phyloP scores from a whole-genome alignment of 2,888 invertebrate species.

The Leptopilina drosophilae region DNA sequence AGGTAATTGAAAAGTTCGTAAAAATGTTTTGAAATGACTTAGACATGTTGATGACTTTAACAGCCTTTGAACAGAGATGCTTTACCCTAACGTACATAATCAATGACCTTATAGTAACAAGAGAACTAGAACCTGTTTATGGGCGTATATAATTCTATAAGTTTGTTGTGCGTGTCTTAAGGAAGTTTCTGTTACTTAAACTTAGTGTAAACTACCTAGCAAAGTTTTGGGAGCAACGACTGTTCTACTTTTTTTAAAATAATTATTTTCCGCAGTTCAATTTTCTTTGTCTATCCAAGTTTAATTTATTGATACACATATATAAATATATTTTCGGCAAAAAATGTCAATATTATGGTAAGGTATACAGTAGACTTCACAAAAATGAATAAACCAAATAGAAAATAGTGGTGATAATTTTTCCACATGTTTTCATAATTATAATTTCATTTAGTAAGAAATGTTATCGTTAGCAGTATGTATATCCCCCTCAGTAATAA shows the following conservation, averaged over 20 bases:
- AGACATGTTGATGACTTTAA: neutral
- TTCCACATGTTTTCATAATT: too few species aligned
- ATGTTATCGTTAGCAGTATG: too few species aligned
- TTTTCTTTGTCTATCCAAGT: neutral
- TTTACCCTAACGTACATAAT: neutral
- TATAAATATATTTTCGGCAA: neutral
- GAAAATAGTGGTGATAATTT: too few species aligned
- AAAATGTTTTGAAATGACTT: neutral
- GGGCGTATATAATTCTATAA: neutral
- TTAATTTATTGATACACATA: neutral
- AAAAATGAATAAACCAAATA: too few species aligned
- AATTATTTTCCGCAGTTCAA: slow-evolving; percentile 13
- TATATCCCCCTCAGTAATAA: too few species aligned
- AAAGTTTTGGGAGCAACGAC: slow-evolving; percentile 11
- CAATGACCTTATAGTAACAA: slow-evolving; percentile 8
- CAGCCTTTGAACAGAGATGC: neutral
- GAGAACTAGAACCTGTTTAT: slow-evolving; percentile 1
- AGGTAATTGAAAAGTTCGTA: neutral
- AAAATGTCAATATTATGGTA: neutral
- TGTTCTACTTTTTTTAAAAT: slow-evolving; percentile 4
- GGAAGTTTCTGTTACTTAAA: slow-evolving; percentile 18
- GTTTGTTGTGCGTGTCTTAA: slow-evolving; percentile 13
- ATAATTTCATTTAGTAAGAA: too few species aligned
- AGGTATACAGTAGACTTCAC: too few species aligned
- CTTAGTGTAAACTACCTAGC: slow-evolving; percentile 6